Percentiles rank a stretch among this genome's conserved stretches.
These are phyloP conservation scores for Artemia sinica DNA, from an alignment of 2,888 invertebrate species.

Conservation along the genomic window DNA sequence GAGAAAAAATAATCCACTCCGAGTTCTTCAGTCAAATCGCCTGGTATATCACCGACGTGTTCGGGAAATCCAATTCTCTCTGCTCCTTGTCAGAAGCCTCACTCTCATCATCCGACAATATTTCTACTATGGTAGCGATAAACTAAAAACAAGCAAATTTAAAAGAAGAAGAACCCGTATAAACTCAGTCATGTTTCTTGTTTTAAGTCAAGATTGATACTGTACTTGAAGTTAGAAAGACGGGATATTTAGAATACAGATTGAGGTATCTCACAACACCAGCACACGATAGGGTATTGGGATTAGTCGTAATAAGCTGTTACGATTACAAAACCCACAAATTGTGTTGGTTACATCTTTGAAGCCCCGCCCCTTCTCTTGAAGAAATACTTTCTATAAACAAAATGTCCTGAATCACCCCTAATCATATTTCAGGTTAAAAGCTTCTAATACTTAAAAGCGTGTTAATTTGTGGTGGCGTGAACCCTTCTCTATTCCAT, in stretches of 20 bases:
- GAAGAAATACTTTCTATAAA: too few relatives aligned
- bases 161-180: not conserved
- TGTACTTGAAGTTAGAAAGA: not conserved
- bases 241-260: not conserved
- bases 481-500: too few relatives aligned
- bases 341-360: too few relatives aligned
- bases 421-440: too few relatives aligned
- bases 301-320: too few relatives aligned
- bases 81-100: conserved; percentile 1
- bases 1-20: conserved; percentile 39
- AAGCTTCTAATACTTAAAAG: too few relatives aligned
- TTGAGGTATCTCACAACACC: too few relatives aligned
- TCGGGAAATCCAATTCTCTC: conserved; percentile 30
- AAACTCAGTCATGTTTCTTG: not conserved
- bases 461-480: too few relatives aligned
- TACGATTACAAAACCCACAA: too few relatives aligned
- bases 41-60: conserved; percentile 33
- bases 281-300: too few relatives aligned
- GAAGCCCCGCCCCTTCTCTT: too few relatives aligned
- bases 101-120: not conserved
- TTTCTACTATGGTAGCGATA: not conserved
- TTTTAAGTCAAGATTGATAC: conserved; percentile 6
- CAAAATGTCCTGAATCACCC: too few relatives aligned
- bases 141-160: not conserved
- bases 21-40: conserved; percentile 36